Base-by-base conservation (phyloP, 2,888 invertebrate species). In the Pecten maximus region DNA sequence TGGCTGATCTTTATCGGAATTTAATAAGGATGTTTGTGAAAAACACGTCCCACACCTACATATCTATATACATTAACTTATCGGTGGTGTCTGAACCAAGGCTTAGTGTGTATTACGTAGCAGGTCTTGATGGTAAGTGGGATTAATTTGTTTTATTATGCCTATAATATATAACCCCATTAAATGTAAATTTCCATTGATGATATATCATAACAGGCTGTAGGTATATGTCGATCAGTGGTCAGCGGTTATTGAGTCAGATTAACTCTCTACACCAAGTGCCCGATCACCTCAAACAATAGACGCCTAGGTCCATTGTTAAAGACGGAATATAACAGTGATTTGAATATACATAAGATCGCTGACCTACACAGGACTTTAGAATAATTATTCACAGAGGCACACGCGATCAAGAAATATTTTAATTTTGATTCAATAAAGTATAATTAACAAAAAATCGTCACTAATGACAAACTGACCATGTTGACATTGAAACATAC, bases 231-330 rank as follows among this genome's bases (percentile, higher is more conserved):
- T 44, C 50, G 74, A 23, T 74, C 74, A 74, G 28, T 74, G 74
- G 23, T 60, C 8, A 60, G 23, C n/a, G 60, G 74, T 12, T 28
- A 10, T 28, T 35, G 74, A 10, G 23, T 19, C n/a, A n/a, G 74
- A 28, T 74, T 35, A 74, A 28, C 74, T 74, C 74, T 74, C 74
- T 15, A 28, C 74, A 74, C 60, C 60, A 74, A 74, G 60, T 74
- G 6, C 60, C 60, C 74, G 35, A 74, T 3, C 12, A 35, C 74
- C 10, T 35, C 74, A 35, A 74, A 74, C 74, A 74, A 74, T 74
- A 74, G 74, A 10, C 28, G 28, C 8, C 28, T 10, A 23, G 2
- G 28, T 74, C 10, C 35, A 74, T 74, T 10, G 35, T 35, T 8
- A 74, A 23, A 74, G 35, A 19, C 6, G n/a, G 23, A 23, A n/a